Conservation (phyloP, 1,140 invertebrate genomes). For the Drosophila ohnishii region DNA sequence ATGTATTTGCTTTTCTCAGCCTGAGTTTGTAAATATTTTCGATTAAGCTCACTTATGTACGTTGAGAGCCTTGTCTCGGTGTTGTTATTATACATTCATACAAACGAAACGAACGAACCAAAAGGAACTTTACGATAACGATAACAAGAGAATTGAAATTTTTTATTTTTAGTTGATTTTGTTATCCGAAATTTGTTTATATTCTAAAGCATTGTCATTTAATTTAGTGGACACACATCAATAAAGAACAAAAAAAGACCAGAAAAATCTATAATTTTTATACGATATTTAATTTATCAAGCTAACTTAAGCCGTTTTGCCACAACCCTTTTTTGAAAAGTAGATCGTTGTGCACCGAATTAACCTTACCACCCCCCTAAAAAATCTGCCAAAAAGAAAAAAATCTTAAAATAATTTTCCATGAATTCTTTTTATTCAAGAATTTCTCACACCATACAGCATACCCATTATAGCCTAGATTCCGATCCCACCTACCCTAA, state of each 20-base stretch:
- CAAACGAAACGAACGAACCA: constrained; percentile 22
- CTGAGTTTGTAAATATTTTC: constrained; percentile 53
- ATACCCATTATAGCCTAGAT: not conserved
- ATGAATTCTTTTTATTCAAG: constrained; percentile 1
- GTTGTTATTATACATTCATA: constrained; percentile 68
- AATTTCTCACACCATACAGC: not conserved
- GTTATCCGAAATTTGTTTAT: constrained; percentile 52
- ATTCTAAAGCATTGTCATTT: constrained; percentile 34
- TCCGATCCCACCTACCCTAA: not conserved
- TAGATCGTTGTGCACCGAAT: too few species aligned
- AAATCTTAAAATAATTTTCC: not conserved
- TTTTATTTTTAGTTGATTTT: constrained; percentile 53
- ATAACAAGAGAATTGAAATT: constrained; percentile 49
- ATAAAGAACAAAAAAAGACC: constrained; percentile 54
- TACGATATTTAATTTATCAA: too few species aligned
- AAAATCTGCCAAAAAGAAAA: too few species aligned
- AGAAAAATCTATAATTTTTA: not conserved
- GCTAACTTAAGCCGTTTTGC: too few species aligned
- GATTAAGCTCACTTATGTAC: constrained; percentile 35
- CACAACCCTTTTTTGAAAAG: too few species aligned
- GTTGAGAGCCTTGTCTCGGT: constrained; percentile 56
- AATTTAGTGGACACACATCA: constrained; percentile 55
- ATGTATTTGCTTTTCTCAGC: constrained; percentile 31
- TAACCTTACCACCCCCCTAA: too few species aligned
- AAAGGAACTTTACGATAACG: constrained; percentile 25